Conservation (phyloP, 2,888 invertebrate species). For the Drosophila ezoana region DNA sequence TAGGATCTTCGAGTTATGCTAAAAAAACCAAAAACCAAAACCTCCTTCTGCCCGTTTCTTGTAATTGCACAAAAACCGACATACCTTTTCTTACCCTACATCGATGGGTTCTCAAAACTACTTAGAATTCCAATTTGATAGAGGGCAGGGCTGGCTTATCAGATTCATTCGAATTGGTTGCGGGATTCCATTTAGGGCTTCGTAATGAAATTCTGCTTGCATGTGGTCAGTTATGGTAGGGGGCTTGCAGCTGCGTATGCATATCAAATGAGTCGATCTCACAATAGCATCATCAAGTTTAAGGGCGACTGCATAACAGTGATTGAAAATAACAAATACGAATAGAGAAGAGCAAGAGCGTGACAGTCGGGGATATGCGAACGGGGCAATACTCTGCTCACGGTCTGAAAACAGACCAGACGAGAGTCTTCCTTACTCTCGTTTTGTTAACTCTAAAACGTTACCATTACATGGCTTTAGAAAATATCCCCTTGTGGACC, state of each 20-base stretch:
- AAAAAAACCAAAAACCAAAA: no score
- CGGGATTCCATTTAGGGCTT: slow-evolving; percentile 14
- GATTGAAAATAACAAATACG: slow-evolving; percentile 2
- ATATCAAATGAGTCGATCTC: slow-evolving; percentile 32
- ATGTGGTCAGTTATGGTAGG: slow-evolving; percentile 11
- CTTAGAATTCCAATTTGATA: slow-evolving; percentile 25
- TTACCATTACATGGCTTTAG: no score
- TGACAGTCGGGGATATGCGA: no score
- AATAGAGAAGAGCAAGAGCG: no score
- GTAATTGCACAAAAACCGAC: neutral
- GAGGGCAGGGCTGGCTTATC: slow-evolving; percentile 22
- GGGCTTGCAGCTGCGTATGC: slow-evolving; percentile 4
- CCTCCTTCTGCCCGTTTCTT: neutral
- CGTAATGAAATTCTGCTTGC: slow-evolving; percentile 14
- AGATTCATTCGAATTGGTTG: slow-evolving; percentile 22
- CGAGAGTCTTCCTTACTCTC: no score
- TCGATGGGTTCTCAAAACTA: neutral
- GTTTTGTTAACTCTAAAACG: no score
- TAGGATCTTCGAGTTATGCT: no score
- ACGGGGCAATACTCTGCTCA: no score
- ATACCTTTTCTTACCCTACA: neutral
- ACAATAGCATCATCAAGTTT: slow-evolving; percentile 4
- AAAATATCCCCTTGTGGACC: no score
- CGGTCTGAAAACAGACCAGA: no score
- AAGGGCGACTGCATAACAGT: slow-evolving; percentile 6